Evolutionary conservation across 2,113 vertebrate genomes (phyloP).

Genomic region (Irena cyanogastra): DNA sequence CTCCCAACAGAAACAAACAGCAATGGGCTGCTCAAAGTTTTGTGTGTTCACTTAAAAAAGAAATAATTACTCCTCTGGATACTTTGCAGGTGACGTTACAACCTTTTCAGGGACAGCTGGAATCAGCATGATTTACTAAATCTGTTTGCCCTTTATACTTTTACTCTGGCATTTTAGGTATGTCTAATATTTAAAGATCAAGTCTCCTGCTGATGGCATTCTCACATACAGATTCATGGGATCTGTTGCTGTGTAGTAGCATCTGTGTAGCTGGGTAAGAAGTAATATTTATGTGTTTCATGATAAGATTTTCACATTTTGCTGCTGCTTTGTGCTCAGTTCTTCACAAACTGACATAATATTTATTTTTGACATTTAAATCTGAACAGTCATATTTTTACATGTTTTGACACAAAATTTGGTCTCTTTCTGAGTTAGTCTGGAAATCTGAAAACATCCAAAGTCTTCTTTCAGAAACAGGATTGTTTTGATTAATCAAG

Average conservation of each 20-base stretch:
- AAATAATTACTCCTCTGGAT: background rate
- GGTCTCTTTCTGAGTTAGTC: slow-evolving; percentile 6
- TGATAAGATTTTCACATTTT: background rate
- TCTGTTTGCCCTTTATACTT: background rate
- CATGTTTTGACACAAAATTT: slow-evolving; percentile 32
- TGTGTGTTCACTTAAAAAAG: background rate
- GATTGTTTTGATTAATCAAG: slow-evolving; percentile 4
- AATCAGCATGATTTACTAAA: background rate
- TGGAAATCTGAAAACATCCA: background rate
- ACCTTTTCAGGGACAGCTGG: background rate
- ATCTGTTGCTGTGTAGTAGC: background rate
- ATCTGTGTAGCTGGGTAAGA: background rate
- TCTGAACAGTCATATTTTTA: slow-evolving; percentile 2
- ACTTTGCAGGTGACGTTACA: background rate
- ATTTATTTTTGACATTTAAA: slow-evolving; percentile 35
- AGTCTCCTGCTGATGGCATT: background rate
- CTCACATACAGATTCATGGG: background rate
- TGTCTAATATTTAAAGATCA: background rate
- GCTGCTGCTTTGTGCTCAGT: background rate
- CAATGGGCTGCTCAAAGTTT: background rate
- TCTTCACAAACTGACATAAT: slow-evolving; percentile 28
- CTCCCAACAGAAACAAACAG: background rate
- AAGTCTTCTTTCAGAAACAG: background rate
- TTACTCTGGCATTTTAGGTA: background rate
- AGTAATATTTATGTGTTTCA: background rate